These are phyloP conservation scores for Pelagia noctiluca DNA, from an alignment of 30 jellyfish, hydroid and myxozoan species.

Conservation along the genomic window DNA sequence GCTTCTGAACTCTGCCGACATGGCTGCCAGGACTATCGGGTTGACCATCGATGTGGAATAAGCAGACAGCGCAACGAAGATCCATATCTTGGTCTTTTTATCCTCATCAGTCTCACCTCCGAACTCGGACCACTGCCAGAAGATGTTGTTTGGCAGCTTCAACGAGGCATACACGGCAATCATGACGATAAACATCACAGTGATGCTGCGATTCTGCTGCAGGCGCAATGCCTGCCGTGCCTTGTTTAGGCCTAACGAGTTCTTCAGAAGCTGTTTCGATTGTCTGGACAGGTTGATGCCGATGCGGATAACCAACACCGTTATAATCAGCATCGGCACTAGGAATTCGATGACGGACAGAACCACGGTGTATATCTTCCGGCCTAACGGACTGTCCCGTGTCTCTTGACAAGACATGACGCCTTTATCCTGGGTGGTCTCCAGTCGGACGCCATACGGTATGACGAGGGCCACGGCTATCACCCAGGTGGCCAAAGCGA, in stretches of 20 bases:
- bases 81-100: constrained; percentile 56
- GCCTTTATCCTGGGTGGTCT: constrained; percentile 18
- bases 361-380: constrained; percentile 55
- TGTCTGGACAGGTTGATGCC: constrained; percentile 51
- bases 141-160: constrained; percentile 73
- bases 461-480: constrained; percentile 70
- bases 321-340: constrained; percentile 53
- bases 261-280: constrained; percentile 34
- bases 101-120: constrained; percentile 42
- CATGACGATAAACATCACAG: constrained; percentile 68
- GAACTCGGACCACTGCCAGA: constrained; percentile 79
- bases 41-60: constrained; percentile 74
- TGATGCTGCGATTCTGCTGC: constrained; percentile 44
- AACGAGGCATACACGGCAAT: constrained; percentile 59
- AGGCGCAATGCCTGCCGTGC: constrained; percentile 42
- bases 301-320: constrained; percentile 45
- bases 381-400: constrained; percentile 54
- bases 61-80: constrained; percentile 69
- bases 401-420: constrained; percentile 22
- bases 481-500: constrained; percentile 73
- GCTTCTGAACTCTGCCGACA: constrained; percentile 62
- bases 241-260: constrained; percentile 52
- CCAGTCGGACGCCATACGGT: constrained; percentile 75
- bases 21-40: constrained; percentile 72
- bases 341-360: constrained; percentile 63